A percentile compares a stretch with the other conserved stretches of the same genome.
Conservation (phyloP, 1,140 invertebrate genomes). For the Harlomillsia oculata region DNA sequence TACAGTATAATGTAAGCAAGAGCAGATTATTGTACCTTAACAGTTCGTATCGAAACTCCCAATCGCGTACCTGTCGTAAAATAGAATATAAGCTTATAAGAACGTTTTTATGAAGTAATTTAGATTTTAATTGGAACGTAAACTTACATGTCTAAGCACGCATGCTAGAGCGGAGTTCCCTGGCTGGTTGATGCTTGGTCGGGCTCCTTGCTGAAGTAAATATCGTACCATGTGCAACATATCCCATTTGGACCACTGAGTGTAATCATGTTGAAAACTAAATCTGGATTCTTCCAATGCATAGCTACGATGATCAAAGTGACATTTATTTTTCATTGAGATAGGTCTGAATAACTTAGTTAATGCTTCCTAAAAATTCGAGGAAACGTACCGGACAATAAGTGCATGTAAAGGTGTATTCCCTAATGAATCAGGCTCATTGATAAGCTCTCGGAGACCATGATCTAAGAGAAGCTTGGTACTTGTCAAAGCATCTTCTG, state of each 20-base stretch:
- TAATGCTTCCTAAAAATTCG: slow-evolving; percentile 4
- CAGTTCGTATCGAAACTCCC: slow-evolving; percentile 63
- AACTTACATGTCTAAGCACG: slow-evolving; percentile 54
- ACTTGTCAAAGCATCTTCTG: slow-evolving; percentile 57
- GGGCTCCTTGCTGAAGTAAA: slow-evolving; percentile 54
- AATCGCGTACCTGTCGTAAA: slow-evolving; percentile 45
- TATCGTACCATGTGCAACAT: slow-evolving; percentile 55
- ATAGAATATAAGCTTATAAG: too few species aligned
- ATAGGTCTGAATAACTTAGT: not conserved
- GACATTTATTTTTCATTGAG: not conserved
- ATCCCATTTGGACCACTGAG: slow-evolving; percentile 42
- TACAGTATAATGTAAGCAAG: too few species aligned
- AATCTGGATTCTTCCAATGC: slow-evolving; percentile 59
- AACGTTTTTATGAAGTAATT: not conserved
- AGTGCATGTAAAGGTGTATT: slow-evolving; percentile 53
- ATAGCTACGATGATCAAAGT: slow-evolving; percentile 41
- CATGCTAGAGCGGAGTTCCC: slow-evolving; percentile 62
- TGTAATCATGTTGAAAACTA: slow-evolving; percentile 46
- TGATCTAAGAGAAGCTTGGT: slow-evolving; percentile 55
- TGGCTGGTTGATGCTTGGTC: slow-evolving; percentile 56
- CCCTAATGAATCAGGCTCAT: slow-evolving; percentile 57
- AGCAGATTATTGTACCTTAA: too few species aligned
- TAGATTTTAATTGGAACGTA: not conserved
- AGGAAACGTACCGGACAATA: slow-evolving; percentile 47
- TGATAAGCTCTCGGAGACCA: slow-evolving; percentile 59